Evolutionary conservation across 2,888 invertebrate species (phyloP).

Genomic region (Apodemia mormo): DNA sequence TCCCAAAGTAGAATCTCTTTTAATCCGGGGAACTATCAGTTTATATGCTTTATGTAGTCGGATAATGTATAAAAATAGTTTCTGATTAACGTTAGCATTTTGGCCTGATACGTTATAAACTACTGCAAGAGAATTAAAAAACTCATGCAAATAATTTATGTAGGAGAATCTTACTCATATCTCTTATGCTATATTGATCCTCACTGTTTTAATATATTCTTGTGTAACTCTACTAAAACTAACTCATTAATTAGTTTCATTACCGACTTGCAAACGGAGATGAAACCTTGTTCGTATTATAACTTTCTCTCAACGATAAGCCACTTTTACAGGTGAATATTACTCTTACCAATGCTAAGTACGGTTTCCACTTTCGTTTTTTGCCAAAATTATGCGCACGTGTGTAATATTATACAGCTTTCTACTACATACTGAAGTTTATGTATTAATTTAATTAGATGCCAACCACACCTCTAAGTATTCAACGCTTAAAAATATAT

Average conservation of each 20-base stretch:
- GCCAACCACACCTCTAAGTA: neutral
- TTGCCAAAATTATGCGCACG: slow-evolving; percentile 5
- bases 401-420: neutral
- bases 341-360: slow-evolving; percentile 11
- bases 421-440: neutral
- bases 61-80: too few relatives aligned
- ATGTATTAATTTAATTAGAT: neutral
- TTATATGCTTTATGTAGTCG: too few relatives aligned
- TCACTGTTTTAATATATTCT: too few relatives aligned
- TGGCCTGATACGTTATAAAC: too few relatives aligned
- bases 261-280: slow-evolving; percentile 1
- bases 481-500: too few relatives aligned
- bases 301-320: slow-evolving; percentile 11
- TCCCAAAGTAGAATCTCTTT: too few relatives aligned
- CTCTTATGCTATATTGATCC: too few relatives aligned
- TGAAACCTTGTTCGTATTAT: slow-evolving; percentile 1
- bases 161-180: too few relatives aligned
- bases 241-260: neutral
- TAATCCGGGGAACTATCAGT: too few relatives aligned
- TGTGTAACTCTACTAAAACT: neutral
- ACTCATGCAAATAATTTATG: too few relatives aligned
- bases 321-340: neutral
- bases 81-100: too few relatives aligned
- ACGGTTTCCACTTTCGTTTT: slow-evolving; percentile 8
- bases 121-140: too few relatives aligned